A percentile compares a stretch with the other conserved stretches of the same genome.
Conservation (phyloP, 2,113 vertebrate genomes). For the Nerophis lumbriciformis region DNA sequence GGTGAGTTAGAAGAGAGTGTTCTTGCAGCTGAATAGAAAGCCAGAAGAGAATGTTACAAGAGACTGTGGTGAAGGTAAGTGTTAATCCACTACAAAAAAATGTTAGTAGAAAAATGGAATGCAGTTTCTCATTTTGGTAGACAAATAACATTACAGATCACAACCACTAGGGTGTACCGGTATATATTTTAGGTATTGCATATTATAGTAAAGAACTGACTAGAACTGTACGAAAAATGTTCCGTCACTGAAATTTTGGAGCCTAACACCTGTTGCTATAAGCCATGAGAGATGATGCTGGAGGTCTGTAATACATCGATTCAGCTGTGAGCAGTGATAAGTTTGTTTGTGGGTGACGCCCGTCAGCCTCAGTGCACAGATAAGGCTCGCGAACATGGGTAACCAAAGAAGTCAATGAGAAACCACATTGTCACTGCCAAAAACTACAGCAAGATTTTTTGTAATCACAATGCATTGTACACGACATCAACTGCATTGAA, state of each 20-base stretch:
- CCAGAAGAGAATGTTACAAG: conserved; percentile 62
- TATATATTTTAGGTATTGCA: conserved; percentile 44
- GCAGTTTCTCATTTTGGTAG: conserved; percentile 78
- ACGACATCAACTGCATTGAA: conserved; percentile 75
- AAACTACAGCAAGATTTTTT: conserved; percentile 66
- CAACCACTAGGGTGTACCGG: conserved; percentile 61
- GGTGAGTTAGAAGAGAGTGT: conserved; percentile 69
- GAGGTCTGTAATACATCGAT: conserved; percentile 53
- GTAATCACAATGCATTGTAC: conserved; percentile 77
- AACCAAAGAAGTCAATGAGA: conserved; percentile 76
- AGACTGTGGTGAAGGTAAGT: conserved; percentile 61
- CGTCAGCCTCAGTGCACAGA: conserved; percentile 41
- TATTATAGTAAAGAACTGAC: conserved; percentile 29
- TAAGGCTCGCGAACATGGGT: conserved; percentile 42
- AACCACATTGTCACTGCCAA: conserved; percentile 76
- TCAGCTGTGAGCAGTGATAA: conserved; percentile 48
- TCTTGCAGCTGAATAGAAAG: conserved; percentile 70
- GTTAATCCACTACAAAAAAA: conserved; percentile 75
- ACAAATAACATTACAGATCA: conserved; percentile 71
- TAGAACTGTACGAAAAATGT: conserved; percentile 28
- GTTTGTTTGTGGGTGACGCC: conserved; percentile 42
- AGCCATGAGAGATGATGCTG: conserved; percentile 51
- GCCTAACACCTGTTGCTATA: conserved; percentile 32
- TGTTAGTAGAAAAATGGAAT: conserved; percentile 74
- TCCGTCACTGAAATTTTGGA: conserved; percentile 38